phyloP scores from a whole-genome alignment of 2,888 invertebrate genomes.

The Philhelius pedissequus region DNA sequence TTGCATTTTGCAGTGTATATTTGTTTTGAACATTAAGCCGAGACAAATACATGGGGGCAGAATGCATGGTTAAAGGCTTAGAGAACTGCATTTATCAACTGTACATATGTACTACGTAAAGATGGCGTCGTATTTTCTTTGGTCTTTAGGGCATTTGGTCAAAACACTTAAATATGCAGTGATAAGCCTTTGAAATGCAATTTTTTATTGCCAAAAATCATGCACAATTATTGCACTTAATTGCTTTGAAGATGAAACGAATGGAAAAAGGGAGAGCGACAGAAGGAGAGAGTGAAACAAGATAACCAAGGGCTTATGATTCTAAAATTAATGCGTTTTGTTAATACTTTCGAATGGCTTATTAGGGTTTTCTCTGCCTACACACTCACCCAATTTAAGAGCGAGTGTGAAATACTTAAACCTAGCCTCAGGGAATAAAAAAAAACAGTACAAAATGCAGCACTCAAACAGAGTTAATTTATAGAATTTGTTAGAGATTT shows the following conservation, averaged over 20 bases:
- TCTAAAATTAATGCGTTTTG: neutral
- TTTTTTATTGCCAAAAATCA: conserved; percentile 21
- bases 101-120: neutral
- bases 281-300: neutral
- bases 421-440: too few relatives aligned
- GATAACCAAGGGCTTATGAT: neutral
- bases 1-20: conserved; percentile 36
- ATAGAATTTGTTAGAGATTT: too few relatives aligned
- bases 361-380: too few relatives aligned
- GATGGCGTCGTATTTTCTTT: conserved; percentile 26
- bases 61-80: neutral
- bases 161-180: conserved; percentile 15
- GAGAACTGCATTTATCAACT: neutral
- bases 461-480: too few relatives aligned
- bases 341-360: too few relatives aligned
- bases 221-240: neutral
- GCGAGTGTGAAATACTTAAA: too few relatives aligned
- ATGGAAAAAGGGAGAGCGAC: too few relatives aligned
- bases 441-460: too few relatives aligned
- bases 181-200: conserved; percentile 39
- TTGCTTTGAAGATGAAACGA: neutral
- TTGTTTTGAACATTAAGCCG: conserved; percentile 3
- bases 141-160: conserved; percentile 44
- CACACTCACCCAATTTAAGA: too few relatives aligned
- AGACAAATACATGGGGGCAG: neutral